Conservation (phyloP, 1,140 invertebrate species). For the Drosophila pectinifera region DNA sequence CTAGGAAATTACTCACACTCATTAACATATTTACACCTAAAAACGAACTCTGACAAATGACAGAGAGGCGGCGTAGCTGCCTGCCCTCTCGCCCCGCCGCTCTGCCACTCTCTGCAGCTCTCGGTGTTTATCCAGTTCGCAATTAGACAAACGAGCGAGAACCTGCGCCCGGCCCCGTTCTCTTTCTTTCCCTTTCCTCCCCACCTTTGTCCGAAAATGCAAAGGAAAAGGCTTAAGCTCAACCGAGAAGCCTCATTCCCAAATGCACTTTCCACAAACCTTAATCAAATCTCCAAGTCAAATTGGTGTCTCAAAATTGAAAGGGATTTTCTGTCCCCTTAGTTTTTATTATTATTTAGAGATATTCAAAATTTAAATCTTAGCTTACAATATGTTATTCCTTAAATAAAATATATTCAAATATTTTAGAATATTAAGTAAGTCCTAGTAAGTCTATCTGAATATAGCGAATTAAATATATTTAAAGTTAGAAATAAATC, state of each 20-base stretch:
- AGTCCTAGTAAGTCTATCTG: no score
- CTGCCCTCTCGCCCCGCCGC: constrained; percentile 2
- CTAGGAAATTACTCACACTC: constrained; percentile 78
- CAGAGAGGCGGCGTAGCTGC: constrained; percentile 67
- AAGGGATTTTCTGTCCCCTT: no score
- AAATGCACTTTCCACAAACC: neutral
- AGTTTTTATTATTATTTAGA: no score
- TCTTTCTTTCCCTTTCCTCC: neutral
- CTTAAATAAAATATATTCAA: no score
- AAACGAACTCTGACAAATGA: constrained; percentile 76
- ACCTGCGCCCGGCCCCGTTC: neutral
- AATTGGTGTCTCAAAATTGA: no score
- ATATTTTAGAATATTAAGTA: no score
- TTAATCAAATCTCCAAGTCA: neutral
- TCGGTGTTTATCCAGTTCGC: constrained; percentile 69
- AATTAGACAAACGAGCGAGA: constrained; percentile 70
- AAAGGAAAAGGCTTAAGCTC: constrained; percentile 16
- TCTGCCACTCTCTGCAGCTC: neutral
- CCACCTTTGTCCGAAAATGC: constrained; percentile 3
- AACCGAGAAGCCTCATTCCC: neutral
- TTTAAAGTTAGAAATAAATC: no score
- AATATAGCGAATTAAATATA: neutral
- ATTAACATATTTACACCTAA: constrained; percentile 84
- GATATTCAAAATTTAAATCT: no score
- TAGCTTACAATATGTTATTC: no score